Evolutionary conservation across 2,113 vertebrate species (phyloP).

Genomic region (Campylorhamphus procurvoides): DNA sequence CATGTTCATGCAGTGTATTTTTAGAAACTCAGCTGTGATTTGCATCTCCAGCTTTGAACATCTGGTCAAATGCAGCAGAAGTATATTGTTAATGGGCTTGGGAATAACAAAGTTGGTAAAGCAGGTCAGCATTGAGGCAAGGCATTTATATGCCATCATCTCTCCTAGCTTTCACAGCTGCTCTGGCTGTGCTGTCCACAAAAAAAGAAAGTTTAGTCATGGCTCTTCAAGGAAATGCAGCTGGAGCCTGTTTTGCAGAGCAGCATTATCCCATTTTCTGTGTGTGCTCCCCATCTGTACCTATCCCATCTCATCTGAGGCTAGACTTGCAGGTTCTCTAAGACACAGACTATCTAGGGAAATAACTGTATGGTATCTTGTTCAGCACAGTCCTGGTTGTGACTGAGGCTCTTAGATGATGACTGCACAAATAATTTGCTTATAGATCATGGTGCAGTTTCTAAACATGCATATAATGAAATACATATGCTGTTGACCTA

Average conservation of each 20-base stretch:
- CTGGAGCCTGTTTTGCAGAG: not conserved
- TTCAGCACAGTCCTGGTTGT: not conserved
- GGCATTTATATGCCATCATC: not conserved
- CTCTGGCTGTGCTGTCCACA: not conserved
- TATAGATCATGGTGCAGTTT: not conserved
- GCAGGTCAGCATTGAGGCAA: not conserved
- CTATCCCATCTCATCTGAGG: not conserved
- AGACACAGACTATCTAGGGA: not conserved
- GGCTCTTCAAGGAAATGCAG: not conserved
- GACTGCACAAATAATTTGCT: not conserved
- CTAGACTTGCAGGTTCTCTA: not conserved
- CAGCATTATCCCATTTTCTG: not conserved
- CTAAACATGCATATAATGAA: not conserved
- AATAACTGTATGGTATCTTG: not conserved
- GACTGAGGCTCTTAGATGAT: not conserved
- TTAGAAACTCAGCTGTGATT: slow-evolving; percentile 29
- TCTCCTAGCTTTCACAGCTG: not conserved
- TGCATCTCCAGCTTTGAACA: not conserved
- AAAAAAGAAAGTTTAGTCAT: not conserved
- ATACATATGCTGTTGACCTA: not conserved
- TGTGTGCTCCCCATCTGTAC: not conserved
- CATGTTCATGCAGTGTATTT: not conserved
- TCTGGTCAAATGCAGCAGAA: not conserved
- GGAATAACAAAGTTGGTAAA: not conserved
- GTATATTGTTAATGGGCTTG: not conserved